Evolutionary conservation across 64 coral and sea anemone genomes (phyloP), one percentile per base, ranked within the genome.

Genomic region (Anthopleura sola): DNA sequence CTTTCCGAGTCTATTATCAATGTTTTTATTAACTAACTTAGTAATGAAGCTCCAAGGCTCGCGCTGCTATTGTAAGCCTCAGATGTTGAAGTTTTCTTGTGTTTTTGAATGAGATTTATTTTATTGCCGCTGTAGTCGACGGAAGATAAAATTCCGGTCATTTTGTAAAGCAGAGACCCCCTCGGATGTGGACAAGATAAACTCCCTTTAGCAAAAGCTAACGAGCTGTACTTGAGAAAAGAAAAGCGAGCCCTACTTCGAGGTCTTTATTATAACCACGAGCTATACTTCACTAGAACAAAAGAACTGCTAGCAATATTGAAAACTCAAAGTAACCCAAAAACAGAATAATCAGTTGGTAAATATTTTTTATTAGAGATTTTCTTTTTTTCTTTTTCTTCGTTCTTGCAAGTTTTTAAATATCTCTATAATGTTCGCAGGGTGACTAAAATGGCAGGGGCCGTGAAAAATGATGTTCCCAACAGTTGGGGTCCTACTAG

Each of bases 401-500:
- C 54, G 16, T 56, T 16, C 55, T 34, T 71, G 34, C 31, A 36
- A 34, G 5, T 62, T 32, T 32, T 71, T 29, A 68, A 68, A 28
- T n/a, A 8, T 71, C 31, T 34, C 66, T 8, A 29, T 5, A 32
- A 71, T 34, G 28, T 6, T 62, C 16, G 29, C 66, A 17, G 21
- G n/a, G 60, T 23, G 9, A n/a, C 21, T 24, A 24, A 9, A n/a
- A 71, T 34, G 2, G 1, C 28, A n/a, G n/a, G 26, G 8, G 34
- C 66, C 58, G 6, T 62, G 2, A n/a, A 14, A 71, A 34, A 34
- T 71, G 9, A 37, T 60, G 50, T 85, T 84, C 56, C 69, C 37
- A 90, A 24, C 82, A 36, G 88, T 85, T 54, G 88, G 88, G 85
- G 82, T 85, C 78, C 88, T 36, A 31, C 60, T 32, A 79, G 84